These are phyloP conservation scores for Octonoba sinensis DNA, from an alignment of 2,888 invertebrate species.

Conservation along the genomic window DNA sequence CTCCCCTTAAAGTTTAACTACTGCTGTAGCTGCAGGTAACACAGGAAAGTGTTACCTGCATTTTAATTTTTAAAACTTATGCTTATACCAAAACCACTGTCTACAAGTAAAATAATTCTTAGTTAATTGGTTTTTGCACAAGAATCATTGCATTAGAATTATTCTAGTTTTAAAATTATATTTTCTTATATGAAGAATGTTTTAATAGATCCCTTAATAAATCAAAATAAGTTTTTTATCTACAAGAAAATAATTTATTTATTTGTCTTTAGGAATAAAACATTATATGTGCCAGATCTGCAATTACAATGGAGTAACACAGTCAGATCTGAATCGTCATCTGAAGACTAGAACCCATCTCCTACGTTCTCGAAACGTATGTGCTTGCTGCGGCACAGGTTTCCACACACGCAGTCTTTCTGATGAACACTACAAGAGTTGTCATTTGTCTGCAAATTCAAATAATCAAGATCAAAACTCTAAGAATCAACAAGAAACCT, in stretches of 20 bases:
- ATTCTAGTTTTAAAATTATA: too few relatives aligned
- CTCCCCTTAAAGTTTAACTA: too few relatives aligned
- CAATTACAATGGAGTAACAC: conserved; percentile 73
- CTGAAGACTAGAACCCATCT: conserved; percentile 72
- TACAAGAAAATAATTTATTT: not conserved
- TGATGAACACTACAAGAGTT: conserved; percentile 65
- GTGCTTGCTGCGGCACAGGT: conserved; percentile 64
- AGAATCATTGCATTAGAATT: too few relatives aligned
- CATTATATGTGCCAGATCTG: conserved; percentile 72
- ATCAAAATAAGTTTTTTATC: not conserved
- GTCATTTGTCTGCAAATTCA: conserved; percentile 37
- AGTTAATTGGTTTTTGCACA: not conserved
- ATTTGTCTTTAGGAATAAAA: conserved; percentile 70
- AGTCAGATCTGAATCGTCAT: conserved; percentile 73
- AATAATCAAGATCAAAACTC: conserved; percentile 13
- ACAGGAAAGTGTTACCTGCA: too few relatives aligned
- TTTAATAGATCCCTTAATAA: not conserved
- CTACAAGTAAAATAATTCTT: not conserved
- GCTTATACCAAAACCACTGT: not conserved
- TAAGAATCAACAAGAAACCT: conserved; percentile 19
- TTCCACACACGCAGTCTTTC: conserved; percentile 64
- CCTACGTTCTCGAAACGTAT: conserved; percentile 70
- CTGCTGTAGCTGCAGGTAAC: too few relatives aligned
- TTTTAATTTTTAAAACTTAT: not conserved
- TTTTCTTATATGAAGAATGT: not conserved